Percentiles rank a stretch among this genome's conserved stretches.
These are phyloP conservation scores for Folsomia candida DNA, from an alignment of 2,888 invertebrate species.

Conservation along the genomic window DNA sequence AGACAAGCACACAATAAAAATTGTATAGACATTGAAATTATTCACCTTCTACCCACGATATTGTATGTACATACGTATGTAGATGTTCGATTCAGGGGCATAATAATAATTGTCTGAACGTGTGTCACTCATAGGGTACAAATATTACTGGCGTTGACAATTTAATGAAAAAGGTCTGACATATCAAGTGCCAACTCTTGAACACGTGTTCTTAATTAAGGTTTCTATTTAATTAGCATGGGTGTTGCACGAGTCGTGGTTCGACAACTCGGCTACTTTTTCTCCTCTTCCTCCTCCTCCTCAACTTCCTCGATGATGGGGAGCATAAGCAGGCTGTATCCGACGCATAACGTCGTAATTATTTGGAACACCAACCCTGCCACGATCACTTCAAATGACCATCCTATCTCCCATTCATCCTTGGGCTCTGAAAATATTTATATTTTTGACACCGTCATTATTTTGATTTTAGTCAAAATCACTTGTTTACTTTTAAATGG, in stretches of 20 bases:
- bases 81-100: no score
- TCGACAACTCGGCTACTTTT: neutral
- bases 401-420: slow-evolving; percentile 39
- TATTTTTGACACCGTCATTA: neutral
- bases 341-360: slow-evolving; percentile 23
- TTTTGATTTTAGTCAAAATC: neutral
- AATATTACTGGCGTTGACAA: no score
- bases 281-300: slow-evolving; percentile 16
- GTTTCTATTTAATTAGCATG: neutral
- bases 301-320: slow-evolving; percentile 36
- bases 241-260: no score
- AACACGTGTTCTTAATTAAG: no score
- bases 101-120: no score
- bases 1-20: no score
- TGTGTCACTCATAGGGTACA: no score
- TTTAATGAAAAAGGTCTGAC: no score
- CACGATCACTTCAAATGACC: slow-evolving; percentile 37
- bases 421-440: slow-evolving; percentile 22
- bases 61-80: no score
- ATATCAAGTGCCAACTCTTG: no score
- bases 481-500: slow-evolving; percentile 30
- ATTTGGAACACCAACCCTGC: slow-evolving; percentile 29
- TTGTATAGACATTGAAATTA: no score
- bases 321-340: slow-evolving; percentile 38
- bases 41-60: no score